phyloP scores from a whole-genome alignment of 2,797 vertebrate genomes.

The Macrochelys suwanniensis region DNA sequence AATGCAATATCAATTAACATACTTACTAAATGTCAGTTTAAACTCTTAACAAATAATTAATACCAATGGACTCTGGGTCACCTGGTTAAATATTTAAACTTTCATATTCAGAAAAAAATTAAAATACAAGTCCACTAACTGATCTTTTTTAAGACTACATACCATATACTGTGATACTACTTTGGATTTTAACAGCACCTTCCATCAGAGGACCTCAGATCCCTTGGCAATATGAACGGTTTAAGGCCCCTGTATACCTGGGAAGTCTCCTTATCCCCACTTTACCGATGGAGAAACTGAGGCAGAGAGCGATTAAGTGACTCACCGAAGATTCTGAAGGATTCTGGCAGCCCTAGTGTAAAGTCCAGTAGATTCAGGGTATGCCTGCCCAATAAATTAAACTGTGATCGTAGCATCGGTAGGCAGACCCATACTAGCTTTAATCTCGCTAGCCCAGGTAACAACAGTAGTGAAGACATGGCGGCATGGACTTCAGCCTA shows the following conservation, averaged over 20 bases:
- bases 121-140: slow-evolving; percentile 8
- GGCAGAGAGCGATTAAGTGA: neutral
- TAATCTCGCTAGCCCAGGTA: neutral
- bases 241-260: neutral
- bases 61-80: slow-evolving; percentile 67
- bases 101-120: slow-evolving; percentile 40
- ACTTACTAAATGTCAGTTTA: slow-evolving; percentile 79
- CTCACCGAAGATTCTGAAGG: neutral
- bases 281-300: neutral
- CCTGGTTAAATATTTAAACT: slow-evolving; percentile 63
- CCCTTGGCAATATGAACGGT: neutral
- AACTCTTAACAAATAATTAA: slow-evolving; percentile 78
- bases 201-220: neutral
- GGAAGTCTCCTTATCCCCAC: neutral
- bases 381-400: neutral
- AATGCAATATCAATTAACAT: slow-evolving; percentile 79
- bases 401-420: neutral
- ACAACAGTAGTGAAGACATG: neutral
- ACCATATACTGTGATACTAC: neutral
- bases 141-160: neutral
- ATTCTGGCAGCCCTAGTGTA: neutral
- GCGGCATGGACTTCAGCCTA: neutral
- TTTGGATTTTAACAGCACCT: neutral
- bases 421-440: neutral
- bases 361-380: neutral